Base-by-base conservation (phyloP, 1,140 invertebrate species). In the Dysdera silvatica region DNA sequence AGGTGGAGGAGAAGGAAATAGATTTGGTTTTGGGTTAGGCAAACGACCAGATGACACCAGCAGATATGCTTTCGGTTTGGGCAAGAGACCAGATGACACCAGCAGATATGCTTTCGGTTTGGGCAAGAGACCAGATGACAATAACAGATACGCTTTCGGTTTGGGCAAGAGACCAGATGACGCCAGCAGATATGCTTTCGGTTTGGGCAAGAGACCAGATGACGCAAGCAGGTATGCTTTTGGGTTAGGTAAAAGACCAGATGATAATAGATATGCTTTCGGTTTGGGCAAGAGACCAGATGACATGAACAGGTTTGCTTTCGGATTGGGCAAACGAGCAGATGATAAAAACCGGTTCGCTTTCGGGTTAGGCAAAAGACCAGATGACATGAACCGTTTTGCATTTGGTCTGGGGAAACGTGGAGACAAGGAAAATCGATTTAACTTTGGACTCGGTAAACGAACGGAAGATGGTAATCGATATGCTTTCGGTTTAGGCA, bases 61-160 rank as follows among this genome's bases (percentile, higher is more conserved):
- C 31, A 31, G 67, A 5, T 68, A 65, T 35, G 58, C 67, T 0
- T 68, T 68, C 53, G 67, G 67, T 48, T 31, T 68, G 6, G 67
- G 67, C 0, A 68, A 68, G 37, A 24, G 67, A 48, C 23, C 16
- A n/a, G 8, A 16, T 12, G 47, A 53, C 7, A 32, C 29, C n/a
- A 45, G 52, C 16, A 53, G 67, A 20, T 68, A 67, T 32, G 67
- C 65, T 3, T 68, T 68, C 52, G 67, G 67, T 16, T 28, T 68
- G 1, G 67, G 67, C 8, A 68, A 68, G 20, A 33, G 61, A 43
- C 16, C 33, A 1, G 62, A 58, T 7, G 35, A 57, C 3, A 33
- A 55, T 33, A 32, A 31, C 16, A 28, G 67, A 33, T 68, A 55
- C 48, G 57, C 61, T 14, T 65, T 59, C 23, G 66, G 66, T 29